Percentiles rank a stretch among this genome's conserved stretches.
These are phyloP conservation scores for Emydoidea blandingii DNA, from an alignment of 2,797 vertebrate species.

Conservation along the genomic window DNA sequence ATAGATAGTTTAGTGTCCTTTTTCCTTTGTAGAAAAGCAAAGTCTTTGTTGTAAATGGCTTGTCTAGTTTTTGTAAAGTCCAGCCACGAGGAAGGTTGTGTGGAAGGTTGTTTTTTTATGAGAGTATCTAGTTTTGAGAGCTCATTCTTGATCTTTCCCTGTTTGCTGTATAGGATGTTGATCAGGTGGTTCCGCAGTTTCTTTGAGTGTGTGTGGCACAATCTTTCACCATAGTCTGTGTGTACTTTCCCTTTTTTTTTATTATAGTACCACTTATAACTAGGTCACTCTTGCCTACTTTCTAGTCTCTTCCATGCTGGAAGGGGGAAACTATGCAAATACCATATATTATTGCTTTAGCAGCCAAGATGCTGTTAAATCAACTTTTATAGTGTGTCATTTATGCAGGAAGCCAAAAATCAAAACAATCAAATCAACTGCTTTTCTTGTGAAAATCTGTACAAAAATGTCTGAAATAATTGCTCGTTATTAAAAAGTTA, in stretches of 20 bases:
- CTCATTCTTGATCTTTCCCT: too few relatives aligned
- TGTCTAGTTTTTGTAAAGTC: too few relatives aligned
- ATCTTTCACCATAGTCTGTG: too few relatives aligned
- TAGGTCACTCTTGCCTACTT: neutral
- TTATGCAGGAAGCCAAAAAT: neutral
- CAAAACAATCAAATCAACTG: neutral
- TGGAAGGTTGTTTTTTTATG: too few relatives aligned
- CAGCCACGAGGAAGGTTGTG: too few relatives aligned
- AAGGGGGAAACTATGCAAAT: neutral
- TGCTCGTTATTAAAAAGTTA: neutral
- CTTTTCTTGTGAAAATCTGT: neutral
- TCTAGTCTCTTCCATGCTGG: neutral
- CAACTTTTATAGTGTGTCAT: neutral
- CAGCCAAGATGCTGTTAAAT: neutral
- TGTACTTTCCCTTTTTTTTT: conserved; percentile 18
- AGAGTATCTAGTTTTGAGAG: too few relatives aligned
- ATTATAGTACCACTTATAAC: neutral
- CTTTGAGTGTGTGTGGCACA: too few relatives aligned
- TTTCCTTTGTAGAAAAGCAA: too few relatives aligned
- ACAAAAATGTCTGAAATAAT: neutral
- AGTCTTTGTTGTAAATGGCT: too few relatives aligned
- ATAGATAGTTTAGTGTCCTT: too few relatives aligned
- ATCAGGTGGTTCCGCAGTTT: too few relatives aligned
- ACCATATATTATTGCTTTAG: neutral
- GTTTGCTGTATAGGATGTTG: too few relatives aligned